phyloP scores from a whole-genome alignment of 2,797 vertebrate species.

The Setipinna tenuifilis region DNA sequence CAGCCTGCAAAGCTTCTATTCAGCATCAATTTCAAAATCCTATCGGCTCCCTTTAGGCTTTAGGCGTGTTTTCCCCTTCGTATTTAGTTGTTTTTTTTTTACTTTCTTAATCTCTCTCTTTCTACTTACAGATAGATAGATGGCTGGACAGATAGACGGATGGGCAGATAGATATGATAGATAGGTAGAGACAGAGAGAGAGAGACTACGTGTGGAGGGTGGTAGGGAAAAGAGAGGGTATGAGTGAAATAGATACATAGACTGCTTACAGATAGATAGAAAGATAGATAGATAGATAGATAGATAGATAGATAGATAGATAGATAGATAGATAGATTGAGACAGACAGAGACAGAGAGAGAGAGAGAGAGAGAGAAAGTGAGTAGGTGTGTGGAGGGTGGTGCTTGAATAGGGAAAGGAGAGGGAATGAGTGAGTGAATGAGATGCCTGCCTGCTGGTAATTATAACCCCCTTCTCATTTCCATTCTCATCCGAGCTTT shows the following conservation, averaged over 20 bases:
- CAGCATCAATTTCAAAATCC: neutral
- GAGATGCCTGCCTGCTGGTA: slow-evolving; percentile 6
- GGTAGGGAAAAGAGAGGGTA: no score
- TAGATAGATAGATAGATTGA: neutral
- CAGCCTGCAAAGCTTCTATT: neutral
- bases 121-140: neutral
- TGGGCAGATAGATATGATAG: neutral
- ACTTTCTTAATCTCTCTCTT: neutral
- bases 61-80: neutral
- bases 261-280: no score
- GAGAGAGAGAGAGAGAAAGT: neutral
- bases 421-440: neutral
- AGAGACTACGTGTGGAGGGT: no score
- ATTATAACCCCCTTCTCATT: slow-evolving; percentile 45
- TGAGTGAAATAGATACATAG: no score
- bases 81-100: neutral
- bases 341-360: neutral
- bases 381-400: neutral
- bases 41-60: neutral
- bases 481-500: slow-evolving; percentile 65
- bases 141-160: neutral
- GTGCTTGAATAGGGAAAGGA: neutral
- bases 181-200: neutral
- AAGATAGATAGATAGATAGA: neutral
- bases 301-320: neutral